Evolutionary conservation across 2,113 vertebrate genomes (phyloP).

Genomic region (Laticauda laticaudata): DNA sequence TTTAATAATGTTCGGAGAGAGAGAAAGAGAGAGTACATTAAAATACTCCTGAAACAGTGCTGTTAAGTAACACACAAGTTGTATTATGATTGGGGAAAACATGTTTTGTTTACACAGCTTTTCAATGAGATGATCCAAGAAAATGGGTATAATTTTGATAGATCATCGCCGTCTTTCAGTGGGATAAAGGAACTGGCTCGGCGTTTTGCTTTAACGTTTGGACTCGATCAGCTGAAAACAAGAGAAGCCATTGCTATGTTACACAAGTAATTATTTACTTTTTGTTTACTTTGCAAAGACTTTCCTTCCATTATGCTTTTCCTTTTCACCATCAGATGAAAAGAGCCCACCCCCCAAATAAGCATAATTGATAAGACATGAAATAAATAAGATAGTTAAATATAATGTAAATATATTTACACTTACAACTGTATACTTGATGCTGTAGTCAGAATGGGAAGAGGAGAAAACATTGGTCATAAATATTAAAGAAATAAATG

Average conservation of each 20-base stretch:
- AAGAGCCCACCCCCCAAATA: neutral
- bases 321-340: neutral
- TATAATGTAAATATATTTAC: neutral
- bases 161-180: conserved; percentile 91
- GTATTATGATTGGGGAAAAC: neutral
- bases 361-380: neutral
- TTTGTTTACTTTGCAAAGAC: conserved; percentile 13
- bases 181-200: conserved; percentile 97
- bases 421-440: neutral
- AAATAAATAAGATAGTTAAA: neutral
- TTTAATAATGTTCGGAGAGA: neutral
- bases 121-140: conserved; percentile 99
- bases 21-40: neutral
- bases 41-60: neutral
- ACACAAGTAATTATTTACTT: conserved; percentile 87
- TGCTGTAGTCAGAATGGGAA: neutral
- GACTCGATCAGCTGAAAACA: conserved; percentile 97
- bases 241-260: conserved; percentile 98
- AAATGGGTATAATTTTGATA: conserved; percentile 92
- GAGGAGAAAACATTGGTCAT: neutral
- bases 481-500: neutral
- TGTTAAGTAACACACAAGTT: neutral
- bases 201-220: conserved; percentile 96
- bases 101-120: conserved; percentile 74
- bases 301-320: too few relatives aligned